phyloP scores from a whole-genome alignment of 2,797 vertebrate species.

The Babyrousa celebensis region DNA sequence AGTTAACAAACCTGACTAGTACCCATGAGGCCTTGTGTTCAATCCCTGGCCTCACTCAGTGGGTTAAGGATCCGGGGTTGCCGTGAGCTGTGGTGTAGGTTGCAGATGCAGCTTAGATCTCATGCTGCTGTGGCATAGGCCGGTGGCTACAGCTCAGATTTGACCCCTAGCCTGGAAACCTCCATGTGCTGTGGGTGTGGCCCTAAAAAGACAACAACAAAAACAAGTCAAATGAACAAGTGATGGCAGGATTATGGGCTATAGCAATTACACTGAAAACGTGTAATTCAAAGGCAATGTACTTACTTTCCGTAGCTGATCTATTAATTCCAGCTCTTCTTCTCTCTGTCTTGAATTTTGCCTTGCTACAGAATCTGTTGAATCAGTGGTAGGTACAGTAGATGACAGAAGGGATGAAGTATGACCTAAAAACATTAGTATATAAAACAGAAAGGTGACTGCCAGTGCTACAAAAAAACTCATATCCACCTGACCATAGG shows the following conservation, averaged over 20 bases:
- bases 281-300: not conserved
- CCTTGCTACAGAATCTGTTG: conserved; percentile 85
- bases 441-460: not conserved
- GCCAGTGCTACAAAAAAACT: not conserved
- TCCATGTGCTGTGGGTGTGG: too few species aligned
- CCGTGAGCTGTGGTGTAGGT: too few species aligned
- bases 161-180: too few species aligned
- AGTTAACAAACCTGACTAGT: too few species aligned
- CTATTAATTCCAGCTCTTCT: conserved; percentile 95
- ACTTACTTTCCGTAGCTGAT: conserved; percentile 96
- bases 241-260: not conserved
- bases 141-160: too few species aligned
- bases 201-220: too few species aligned
- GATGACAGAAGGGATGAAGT: conserved; percentile 86
- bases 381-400: conserved; percentile 84
- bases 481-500: not conserved
- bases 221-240: conserved; percentile 2
- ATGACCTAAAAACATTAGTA: conserved; percentile 81
- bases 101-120: too few species aligned
- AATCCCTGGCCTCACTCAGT: too few species aligned
- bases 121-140: too few species aligned
- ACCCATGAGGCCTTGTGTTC: too few species aligned
- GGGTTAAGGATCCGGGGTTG: too few species aligned
- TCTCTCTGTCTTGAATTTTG: conserved; percentile 91
- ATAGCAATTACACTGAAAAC: not conserved